Conservation (phyloP, 53 echinoderm and acorn worm species). For the Actinopyga echinites region DNA sequence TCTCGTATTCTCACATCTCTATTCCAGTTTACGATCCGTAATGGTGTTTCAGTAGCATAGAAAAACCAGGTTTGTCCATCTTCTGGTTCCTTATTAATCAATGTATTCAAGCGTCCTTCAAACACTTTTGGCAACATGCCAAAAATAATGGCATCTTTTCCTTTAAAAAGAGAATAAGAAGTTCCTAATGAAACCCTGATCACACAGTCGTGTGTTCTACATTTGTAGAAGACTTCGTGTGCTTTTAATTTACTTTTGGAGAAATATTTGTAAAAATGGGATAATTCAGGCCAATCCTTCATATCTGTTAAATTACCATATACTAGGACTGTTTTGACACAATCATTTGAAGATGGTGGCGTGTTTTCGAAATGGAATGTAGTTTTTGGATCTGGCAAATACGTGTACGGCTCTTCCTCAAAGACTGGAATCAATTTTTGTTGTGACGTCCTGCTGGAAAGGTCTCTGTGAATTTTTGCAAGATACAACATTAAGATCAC, state of each 20-base stretch:
- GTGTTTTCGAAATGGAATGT: constrained; percentile 17
- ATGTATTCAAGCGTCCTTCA: neutral
- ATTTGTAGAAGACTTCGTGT: constrained; percentile 27
- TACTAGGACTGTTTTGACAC: constrained; percentile 54
- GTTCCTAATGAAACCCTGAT: constrained; percentile 50
- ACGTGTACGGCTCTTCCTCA: neutral
- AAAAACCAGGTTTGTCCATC: constrained; percentile 62
- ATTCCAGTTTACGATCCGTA: constrained; percentile 61
- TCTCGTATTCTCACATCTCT: constrained; percentile 48
- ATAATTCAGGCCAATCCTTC: constrained; percentile 64
- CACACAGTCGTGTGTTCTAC: constrained; percentile 31
- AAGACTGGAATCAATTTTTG: neutral
- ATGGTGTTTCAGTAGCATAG: constrained; percentile 65
- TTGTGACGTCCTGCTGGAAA: neutral
- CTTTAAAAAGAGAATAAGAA: constrained; percentile 31
- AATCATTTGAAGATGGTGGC: constrained; percentile 11
- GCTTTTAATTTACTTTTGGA: constrained; percentile 10
- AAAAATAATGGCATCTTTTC: constrained; percentile 68
- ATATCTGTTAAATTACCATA: constrained; percentile 70
- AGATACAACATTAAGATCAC: neutral
- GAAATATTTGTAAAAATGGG: constrained; percentile 25
- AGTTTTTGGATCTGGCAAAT: constrained; percentile 15
- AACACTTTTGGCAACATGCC: constrained; percentile 62
- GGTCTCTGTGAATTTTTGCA: neutral
- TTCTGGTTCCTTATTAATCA: constrained; percentile 33